Evolutionary conservation across 2,888 invertebrate genomes (phyloP).

Genomic region (Pyrochroa serraticornis): DNA sequence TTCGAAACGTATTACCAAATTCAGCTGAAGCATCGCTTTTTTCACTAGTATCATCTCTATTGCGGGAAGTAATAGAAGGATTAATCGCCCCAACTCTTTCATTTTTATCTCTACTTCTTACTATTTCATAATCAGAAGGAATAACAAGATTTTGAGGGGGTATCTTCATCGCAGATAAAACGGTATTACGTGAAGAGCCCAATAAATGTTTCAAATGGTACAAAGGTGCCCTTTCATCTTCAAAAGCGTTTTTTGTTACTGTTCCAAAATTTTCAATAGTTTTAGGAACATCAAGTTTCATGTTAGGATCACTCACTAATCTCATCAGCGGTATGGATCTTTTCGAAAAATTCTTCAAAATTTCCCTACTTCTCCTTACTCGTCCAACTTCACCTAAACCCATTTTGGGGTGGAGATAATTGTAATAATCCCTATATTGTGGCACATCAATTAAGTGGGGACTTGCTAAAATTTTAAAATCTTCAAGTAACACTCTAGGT

Average conservation of each 20-base stretch:
- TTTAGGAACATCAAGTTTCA: slow-evolving; percentile 52
- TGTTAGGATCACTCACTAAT: slow-evolving; percentile 47
- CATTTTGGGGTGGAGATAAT: too few relatives aligned
- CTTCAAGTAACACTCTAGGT: too few relatives aligned
- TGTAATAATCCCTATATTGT: too few relatives aligned
- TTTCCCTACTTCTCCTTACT: too few relatives aligned
- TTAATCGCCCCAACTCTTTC: slow-evolving; percentile 30
- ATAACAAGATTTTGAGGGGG: slow-evolving; percentile 52
- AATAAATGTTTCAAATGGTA: slow-evolving; percentile 52
- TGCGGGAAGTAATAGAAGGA: slow-evolving; percentile 16
- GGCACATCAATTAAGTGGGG: too few relatives aligned
- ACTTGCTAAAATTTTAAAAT: too few relatives aligned
- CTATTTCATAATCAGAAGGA: slow-evolving; percentile 52
- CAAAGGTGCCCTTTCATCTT: slow-evolving; percentile 52
- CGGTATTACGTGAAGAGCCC: slow-evolving; percentile 51
- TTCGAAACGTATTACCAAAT: slow-evolving; percentile 39
- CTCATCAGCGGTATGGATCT: slow-evolving; percentile 30
- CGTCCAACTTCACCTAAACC: too few relatives aligned
- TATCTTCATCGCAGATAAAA: slow-evolving; percentile 50
- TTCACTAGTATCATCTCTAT: slow-evolving; percentile 9
- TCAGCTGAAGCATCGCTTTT: not conserved
- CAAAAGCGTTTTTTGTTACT: slow-evolving; percentile 50
- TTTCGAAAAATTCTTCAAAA: slow-evolving; percentile 9
- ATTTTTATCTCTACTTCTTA: slow-evolving; percentile 28
- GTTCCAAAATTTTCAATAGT: slow-evolving; percentile 53